Evolutionary conservation across 2,113 vertebrate species (phyloP).

Genomic region (Pollimyrus isidori): DNA sequence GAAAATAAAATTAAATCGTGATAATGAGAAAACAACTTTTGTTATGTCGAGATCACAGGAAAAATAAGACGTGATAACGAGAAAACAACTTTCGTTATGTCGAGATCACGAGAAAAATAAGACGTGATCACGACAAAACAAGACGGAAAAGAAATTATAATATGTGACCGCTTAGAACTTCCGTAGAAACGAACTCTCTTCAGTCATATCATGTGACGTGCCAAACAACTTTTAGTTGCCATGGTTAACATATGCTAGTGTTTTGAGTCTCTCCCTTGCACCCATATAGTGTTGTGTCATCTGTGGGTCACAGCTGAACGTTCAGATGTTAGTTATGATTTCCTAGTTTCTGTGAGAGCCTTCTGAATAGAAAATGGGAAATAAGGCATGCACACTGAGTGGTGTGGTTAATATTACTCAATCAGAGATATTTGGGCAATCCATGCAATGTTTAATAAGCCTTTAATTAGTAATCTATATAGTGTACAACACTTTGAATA

Average conservation of each 20-base stretch:
- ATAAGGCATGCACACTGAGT: not conserved
- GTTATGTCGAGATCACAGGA: no score
- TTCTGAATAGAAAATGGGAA: not conserved
- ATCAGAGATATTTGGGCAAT: not conserved
- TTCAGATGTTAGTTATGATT: not conserved
- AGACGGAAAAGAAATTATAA: no score
- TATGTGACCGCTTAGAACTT: no score
- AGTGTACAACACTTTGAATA: not conserved
- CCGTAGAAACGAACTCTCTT: conserved; percentile 1
- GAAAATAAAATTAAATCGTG: no score
- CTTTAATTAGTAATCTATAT: not conserved
- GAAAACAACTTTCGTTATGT: no score
- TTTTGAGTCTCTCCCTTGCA: not conserved
- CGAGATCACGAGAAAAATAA: no score
- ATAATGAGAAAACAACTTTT: no score
- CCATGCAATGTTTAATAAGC: not conserved
- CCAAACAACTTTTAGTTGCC: not conserved
- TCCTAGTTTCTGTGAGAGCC: not conserved
- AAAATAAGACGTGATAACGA: no score
- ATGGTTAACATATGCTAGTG: not conserved
- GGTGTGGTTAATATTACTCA: not conserved
- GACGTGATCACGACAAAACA: no score
- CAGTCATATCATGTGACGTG: not conserved
- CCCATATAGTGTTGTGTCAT: not conserved
- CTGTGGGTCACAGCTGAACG: not conserved